A percentile compares a stretch with the other conserved stretches of the same genome.
Conservation (phyloP, 2,113 vertebrate species). For the Perca flavescens region DNA sequence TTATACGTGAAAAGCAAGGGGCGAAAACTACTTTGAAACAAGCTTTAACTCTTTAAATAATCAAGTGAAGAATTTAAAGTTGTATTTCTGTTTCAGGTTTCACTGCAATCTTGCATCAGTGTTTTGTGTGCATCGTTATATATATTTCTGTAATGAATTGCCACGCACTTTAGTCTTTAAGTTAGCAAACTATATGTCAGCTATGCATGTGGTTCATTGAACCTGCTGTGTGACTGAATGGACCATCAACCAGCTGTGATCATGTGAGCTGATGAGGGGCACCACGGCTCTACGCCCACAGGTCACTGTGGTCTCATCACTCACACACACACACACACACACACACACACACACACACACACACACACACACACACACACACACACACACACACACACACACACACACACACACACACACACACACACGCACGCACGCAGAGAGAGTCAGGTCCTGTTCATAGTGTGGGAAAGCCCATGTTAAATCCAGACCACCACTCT, state of each 20-base stretch:
- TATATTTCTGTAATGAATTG: background rate
- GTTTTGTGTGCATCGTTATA: background rate
- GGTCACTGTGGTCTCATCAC: slow-evolving; percentile 51
- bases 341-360: background rate
- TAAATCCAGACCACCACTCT: slow-evolving; percentile 53
- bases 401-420: too few species aligned
- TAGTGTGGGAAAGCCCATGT: slow-evolving; percentile 78
- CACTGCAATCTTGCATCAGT: background rate
- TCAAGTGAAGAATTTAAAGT: background rate
- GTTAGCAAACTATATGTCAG: background rate
- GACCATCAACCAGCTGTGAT: slow-evolving; percentile 4
- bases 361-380: too few species aligned
- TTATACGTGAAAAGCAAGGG: background rate
- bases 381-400: too few species aligned
- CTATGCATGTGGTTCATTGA: background rate
- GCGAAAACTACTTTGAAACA: background rate
- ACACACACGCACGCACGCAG: too few species aligned
- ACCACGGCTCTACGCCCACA: background rate
- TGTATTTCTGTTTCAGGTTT: background rate
- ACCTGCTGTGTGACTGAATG: slow-evolving; percentile 19
- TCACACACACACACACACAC: slow-evolving; percentile 9
- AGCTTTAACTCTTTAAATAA: background rate
- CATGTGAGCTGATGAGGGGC: slow-evolving; percentile 51
- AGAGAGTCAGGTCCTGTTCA: slow-evolving; percentile 48
- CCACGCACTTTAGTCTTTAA: background rate